These are phyloP conservation scores for Desmophyllum pertusum DNA, from an alignment of 92 coral and sea anemone species.

Conservation along the genomic window DNA sequence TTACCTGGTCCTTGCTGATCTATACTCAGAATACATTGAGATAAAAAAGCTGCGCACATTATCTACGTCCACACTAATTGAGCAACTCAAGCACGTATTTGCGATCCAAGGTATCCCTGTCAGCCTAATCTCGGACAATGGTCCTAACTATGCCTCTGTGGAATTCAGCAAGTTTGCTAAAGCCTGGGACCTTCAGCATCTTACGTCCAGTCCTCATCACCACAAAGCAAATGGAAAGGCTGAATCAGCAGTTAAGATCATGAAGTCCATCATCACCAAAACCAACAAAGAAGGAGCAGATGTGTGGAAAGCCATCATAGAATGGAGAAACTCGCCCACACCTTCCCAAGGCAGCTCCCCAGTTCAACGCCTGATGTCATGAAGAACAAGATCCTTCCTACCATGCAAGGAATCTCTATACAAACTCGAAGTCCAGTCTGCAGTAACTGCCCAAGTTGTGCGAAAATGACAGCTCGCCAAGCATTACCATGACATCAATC, in stretches of 20 bases:
- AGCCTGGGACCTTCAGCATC: constrained; percentile 53
- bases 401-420: constrained; percentile 55
- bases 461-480: constrained; percentile 46
- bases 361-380: constrained; percentile 44
- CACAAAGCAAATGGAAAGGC: constrained; percentile 53
- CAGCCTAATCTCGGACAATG: constrained; percentile 62
- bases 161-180: too few relatives aligned
- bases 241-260: too few relatives aligned
- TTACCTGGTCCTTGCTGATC: too few relatives aligned
- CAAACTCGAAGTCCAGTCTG: constrained; percentile 50
- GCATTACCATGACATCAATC: constrained; percentile 44
- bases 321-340: constrained; percentile 45
- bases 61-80: too few relatives aligned
- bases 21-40: constrained; percentile 49
- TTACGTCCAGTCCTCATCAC: constrained; percentile 59
- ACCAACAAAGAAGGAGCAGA: not conserved
- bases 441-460: constrained; percentile 44
- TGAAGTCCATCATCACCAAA: constrained; percentile 35
- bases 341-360: constrained; percentile 30
- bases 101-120: constrained; percentile 71
- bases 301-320: constrained; percentile 28
- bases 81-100: constrained; percentile 64
- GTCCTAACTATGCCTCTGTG: too few relatives aligned
- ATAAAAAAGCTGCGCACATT: constrained; percentile 36
- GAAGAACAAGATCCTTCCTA: constrained; percentile 56